Evolutionary conservation across 2,797 vertebrate genomes (phyloP), one percentile per base, ranked within the genome.

Genomic region (Platyrinchus mystaceus): DNA sequence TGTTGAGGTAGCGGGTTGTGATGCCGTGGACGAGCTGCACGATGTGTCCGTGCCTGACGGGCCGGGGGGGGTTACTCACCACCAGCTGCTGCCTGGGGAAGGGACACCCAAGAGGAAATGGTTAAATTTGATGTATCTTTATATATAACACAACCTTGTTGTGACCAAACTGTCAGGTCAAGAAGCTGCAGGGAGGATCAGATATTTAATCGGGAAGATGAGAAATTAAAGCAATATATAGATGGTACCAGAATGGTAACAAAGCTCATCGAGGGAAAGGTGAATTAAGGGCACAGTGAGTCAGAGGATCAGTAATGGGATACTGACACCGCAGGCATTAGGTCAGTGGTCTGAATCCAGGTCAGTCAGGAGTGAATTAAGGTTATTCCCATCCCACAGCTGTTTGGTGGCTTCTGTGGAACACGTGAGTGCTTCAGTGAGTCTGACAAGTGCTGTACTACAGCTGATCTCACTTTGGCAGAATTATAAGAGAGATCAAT

Each of bases 1-100:
- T 99, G 98, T 99, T 99, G 44, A 99, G 99, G 94, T 98, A 98
- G 59, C 99, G 99, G 22, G 98, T 98, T 1, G 99, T 99, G 98
- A 99, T 99, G 68, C 99, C 99, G 0, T 99, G 99, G 59, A 99
- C 98, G 84, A 99, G 98, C 97, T 99, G 99, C 84, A 99, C 97
- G 3, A 98, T 69, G 76, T 99, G 98, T 2, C 99, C 99, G 0
- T 99, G 99, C 64, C 98, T 98, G 81, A 99, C 98, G 0, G 98
- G 98, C 44, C 96, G 98, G 0, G 98, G 99, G 1, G 99, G 99
- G 83, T 94, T 98, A 96, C 96, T 98, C 44, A 99, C 99, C 94
- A 98, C 98, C 95, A 99, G 97, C 71, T 99, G 98, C 96, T 99
- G 99, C 95, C 99, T 99, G 96, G 30, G 1, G 20, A 64, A 88